These are phyloP conservation scores for Tetrao urogallus DNA, from an alignment of 2,113 vertebrate genomes.

Conservation along the genomic window DNA sequence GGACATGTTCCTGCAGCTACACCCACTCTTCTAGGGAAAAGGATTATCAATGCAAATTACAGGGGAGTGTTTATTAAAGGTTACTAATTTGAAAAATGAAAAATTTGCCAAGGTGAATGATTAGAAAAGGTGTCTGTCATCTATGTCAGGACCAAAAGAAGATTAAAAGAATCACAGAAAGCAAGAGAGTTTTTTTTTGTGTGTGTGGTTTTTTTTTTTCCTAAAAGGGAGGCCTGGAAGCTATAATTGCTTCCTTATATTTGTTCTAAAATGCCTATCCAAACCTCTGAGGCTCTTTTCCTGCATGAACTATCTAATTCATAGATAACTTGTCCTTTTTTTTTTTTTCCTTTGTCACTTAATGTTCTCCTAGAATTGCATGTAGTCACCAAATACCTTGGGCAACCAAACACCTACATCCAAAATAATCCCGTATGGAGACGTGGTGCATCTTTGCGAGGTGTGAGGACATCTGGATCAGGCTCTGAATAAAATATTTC, in stretches of 20 bases:
- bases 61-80: constrained; percentile 53
- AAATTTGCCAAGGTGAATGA: constrained; percentile 33
- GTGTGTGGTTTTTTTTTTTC: background rate
- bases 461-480: background rate
- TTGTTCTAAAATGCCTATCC: background rate
- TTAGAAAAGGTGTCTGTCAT: background rate
- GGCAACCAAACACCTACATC: background rate
- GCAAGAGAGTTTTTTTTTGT: background rate
- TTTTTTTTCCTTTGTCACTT: background rate
- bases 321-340: background rate
- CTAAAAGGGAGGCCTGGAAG: background rate
- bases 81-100: constrained; percentile 62
- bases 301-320: background rate
- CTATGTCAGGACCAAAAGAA: background rate
- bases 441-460: background rate
- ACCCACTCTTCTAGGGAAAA: constrained; percentile 65
- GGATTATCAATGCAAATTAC: constrained; percentile 69
- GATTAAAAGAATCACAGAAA: constrained; percentile 24
- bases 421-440: background rate
- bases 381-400: background rate
- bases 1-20: constrained; percentile 63
- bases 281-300: background rate
- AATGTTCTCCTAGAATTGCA: background rate
- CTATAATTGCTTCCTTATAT: constrained; percentile 1
- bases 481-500: background rate